Percentiles rank a stretch among this genome's conserved stretches.
Evolutionary conservation across 2,888 invertebrate species (phyloP).

Genomic region (Tolmerus cingulatus): DNA sequence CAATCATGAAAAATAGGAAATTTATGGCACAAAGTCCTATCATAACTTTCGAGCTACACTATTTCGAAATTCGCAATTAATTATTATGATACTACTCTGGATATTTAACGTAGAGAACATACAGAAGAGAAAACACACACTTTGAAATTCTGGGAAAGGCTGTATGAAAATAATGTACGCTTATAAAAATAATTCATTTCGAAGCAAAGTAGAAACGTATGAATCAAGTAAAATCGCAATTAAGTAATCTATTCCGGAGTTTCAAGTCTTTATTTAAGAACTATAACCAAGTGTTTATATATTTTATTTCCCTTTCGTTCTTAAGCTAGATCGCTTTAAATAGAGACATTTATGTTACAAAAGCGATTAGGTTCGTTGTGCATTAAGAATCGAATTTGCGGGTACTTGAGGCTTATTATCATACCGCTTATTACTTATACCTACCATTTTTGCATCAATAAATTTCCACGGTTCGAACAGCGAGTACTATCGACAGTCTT

Average conservation of each 20-base stretch:
- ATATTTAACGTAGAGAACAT: too few species aligned
- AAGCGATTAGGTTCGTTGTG: not conserved
- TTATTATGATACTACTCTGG: too few species aligned
- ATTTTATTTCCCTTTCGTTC: not conserved
- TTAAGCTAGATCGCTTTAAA: not conserved
- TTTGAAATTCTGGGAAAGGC: too few species aligned
- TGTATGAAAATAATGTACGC: not conserved
- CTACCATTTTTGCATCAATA: not conserved
- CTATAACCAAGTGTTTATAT: not conserved
- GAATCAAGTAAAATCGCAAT: not conserved
- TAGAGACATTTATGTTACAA: not conserved
- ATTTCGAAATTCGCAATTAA: too few species aligned
- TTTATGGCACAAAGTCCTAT: too few species aligned
- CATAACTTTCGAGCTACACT: too few species aligned
- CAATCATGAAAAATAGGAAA: too few species aligned
- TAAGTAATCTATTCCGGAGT: not conserved
- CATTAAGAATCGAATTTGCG: not conserved
- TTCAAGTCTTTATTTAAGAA: not conserved
- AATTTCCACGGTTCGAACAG: not conserved
- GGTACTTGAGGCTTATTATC: not conserved
- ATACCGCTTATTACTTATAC: not conserved
- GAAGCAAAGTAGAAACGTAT: not conserved
- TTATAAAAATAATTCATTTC: not conserved
- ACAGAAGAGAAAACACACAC: too few species aligned
- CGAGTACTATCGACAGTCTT: not conserved